These are phyloP conservation scores for Phymorhynchus buccinoides DNA, from an alignment of 1,140 invertebrate genomes.

Conservation along the genomic window DNA sequence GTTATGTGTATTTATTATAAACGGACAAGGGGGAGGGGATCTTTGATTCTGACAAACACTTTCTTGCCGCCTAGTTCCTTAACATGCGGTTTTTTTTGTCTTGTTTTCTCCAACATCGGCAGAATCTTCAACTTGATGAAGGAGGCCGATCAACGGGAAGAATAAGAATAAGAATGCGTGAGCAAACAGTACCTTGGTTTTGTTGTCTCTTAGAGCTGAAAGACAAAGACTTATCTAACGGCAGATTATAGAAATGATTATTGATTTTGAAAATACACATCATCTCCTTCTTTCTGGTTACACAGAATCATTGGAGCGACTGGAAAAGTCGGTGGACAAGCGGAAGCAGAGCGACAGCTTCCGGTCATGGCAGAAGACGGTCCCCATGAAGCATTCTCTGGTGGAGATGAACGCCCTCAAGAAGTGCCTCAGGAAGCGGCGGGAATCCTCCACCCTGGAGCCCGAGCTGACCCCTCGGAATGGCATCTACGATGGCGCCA, in stretches of 20 bases:
- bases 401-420: conserved; percentile 48
- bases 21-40: too few relatives aligned
- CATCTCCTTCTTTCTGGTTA: neutral
- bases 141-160: too few relatives aligned
- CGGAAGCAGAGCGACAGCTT: conserved; percentile 45
- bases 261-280: too few relatives aligned
- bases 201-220: too few relatives aligned
- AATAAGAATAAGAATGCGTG: too few relatives aligned
- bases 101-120: neutral
- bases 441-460: conserved; percentile 43
- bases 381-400: conserved; percentile 47
- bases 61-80: too few relatives aligned
- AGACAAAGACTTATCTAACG: too few relatives aligned
- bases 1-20: too few relatives aligned
- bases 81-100: neutral
- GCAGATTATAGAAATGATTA: too few relatives aligned
- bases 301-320: conserved; percentile 25
- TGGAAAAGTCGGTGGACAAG: conserved; percentile 41
- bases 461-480: conserved; percentile 44
- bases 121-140: too few relatives aligned
- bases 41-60: too few relatives aligned
- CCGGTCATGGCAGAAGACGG: conserved; percentile 32
- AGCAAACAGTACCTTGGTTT: too few relatives aligned
- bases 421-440: conserved; percentile 49
- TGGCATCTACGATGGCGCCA: conserved; percentile 40